Evolutionary conservation across 2,888 invertebrate genomes (phyloP), one percentile per base, ranked within the genome.

Genomic region (Drosophila birchii): DNA sequence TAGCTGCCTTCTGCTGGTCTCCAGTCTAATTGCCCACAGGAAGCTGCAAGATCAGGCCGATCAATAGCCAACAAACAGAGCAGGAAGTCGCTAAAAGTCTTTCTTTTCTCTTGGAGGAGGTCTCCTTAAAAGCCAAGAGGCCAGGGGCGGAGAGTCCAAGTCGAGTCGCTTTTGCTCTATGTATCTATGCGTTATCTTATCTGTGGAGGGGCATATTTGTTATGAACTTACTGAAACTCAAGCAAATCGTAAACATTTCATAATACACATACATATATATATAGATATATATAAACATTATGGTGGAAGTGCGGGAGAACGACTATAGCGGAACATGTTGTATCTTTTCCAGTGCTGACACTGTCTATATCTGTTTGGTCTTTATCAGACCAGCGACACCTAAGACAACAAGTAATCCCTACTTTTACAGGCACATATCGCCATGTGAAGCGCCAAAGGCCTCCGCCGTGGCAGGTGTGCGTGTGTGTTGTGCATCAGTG

Each of bases 231-330:
- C 86, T 86, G 87, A 77, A 81, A 78, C 86, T 80, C 86, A 75
- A 86, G 84, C 86, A 84, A 86, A 88, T 86, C 88, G 84, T 86
- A 84, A 86, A 88, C 84, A 88, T 86, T 86, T 88, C 81, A 67
- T 80, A 83, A 86, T 86, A 36, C 34, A 34, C 26, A 45, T 26
- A 45, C 23, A n/a, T 14, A 34, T 11, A 5, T 45, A 86, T 73
- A n/a, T 14, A 34, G 8, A 5, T 45, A 86, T 73, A 78, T 49
- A 64, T 79, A 71, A 72, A 70, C 78, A 83, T 76, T 81, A 71
- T 75, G 62, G 72, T 49, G 83, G 84, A 82, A 86, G 84, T 86
- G 76, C 68, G 62, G 54, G 67, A 55, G 54, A 26, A 49, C n/a
- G 47, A 29, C 62, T 51, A 45, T 45, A 75, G 62, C 87, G 83